Evolutionary conservation across 2,797 vertebrate species (phyloP), one percentile per base, ranked within the genome.

Genomic region (Meda fulgida): DNA sequence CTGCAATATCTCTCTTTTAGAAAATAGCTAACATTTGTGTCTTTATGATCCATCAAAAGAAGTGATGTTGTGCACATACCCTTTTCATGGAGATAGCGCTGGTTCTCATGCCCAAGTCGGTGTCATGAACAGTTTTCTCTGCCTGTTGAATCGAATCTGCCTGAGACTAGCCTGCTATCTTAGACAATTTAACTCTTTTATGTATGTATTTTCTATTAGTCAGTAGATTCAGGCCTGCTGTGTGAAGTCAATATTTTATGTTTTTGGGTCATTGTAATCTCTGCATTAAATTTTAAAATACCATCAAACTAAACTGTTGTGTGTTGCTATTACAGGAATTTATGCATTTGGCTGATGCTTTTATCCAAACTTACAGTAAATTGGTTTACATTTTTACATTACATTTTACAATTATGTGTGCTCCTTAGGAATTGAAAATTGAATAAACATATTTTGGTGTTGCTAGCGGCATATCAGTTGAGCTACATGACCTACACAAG

Each of bases 41-140:
- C 73, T 77, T 77, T 77, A n/a, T 76, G 16, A 63, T 78, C n/a
- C 55, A 60, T 78, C 23, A 63, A 63, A 78, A 60, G 7, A 77
- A 40, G 75, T 40, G 21, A 63, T 16, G 36, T 63, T 43, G 29
- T 40, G 43, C 76, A 19, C 29, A 13, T 23, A 16, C 26, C 46
- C 2, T 55, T 55, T 36, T 53, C 21, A 36, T 2, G 16, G 21
- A n/a, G 3, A 76, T 67, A 34, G 65, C 21, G 65, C 31, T 10
- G n/a, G 58, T 19, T 31, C 46, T 34, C 26, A 48, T 31, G 26
- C 19, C 71, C 31, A 18, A 51, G 18, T 26, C 2, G 10, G 71
- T 48, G 40, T 26, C 23, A 26, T 26, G 13, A 43, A 71, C 69
- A 26, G 23, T 43, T 70, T 70, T n/a, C 36, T 40, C 67, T 70